A percentile compares a stretch with the other conserved stretches of the same genome.
Evolutionary conservation across 2,797 vertebrate genomes (phyloP).

Genomic region (Antrozous pallidus): DNA sequence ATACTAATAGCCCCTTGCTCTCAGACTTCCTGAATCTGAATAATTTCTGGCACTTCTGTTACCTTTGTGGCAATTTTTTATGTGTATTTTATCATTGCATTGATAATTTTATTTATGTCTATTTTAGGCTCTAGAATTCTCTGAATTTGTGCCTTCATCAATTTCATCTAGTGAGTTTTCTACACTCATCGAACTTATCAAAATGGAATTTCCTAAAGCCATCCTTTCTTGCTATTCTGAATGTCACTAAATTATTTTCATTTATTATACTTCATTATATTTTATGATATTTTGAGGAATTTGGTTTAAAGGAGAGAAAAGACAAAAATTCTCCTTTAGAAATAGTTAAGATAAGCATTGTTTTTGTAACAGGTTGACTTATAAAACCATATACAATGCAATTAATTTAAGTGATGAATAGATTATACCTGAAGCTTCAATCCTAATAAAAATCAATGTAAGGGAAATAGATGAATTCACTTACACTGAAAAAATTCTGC

Average conservation of each 20-base stretch:
- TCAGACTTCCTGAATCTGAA: not conserved
- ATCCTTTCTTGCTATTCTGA: not conserved
- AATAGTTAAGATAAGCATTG: not conserved
- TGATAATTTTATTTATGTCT: not conserved
- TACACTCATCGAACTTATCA: not conserved
- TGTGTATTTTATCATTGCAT: not conserved
- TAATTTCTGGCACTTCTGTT: not conserved
- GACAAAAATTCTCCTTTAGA: not conserved
- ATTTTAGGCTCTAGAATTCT: not conserved
- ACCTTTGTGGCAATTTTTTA: not conserved
- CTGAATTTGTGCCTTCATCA: not conserved
- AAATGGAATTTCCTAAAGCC: not conserved
- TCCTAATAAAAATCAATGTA: not conserved
- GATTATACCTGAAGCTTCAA: not conserved
- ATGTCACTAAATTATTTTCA: not conserved
- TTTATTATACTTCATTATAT: not conserved
- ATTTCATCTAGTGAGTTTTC: not conserved
- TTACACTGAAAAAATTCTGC: not conserved
- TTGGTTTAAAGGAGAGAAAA: not conserved
- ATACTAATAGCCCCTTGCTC: not conserved
- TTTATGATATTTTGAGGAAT: not conserved
- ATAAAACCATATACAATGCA: not conserved
- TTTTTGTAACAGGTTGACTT: not conserved
- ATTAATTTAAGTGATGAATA: not conserved
- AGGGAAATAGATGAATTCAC: not conserved